Base-by-base conservation (phyloP, 2,888 invertebrate genomes). In the Stegana nigrithorax region DNA sequence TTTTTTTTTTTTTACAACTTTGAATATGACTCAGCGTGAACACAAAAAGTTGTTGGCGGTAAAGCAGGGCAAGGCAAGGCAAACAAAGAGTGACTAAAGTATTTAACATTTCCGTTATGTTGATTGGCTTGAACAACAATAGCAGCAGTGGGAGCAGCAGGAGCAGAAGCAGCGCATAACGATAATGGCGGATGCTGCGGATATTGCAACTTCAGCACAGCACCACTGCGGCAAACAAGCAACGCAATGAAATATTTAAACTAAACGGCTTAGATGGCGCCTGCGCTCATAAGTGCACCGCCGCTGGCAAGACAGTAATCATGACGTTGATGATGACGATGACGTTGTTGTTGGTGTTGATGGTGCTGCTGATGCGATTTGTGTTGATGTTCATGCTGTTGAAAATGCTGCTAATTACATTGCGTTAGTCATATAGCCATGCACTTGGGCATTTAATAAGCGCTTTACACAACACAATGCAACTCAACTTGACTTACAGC, bases 41-140 rank as follows among this genome's bases (percentile, higher is more conserved):
- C 32, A 32, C 32, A 4, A 10, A 17, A 36, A 5, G n/a, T n/a
- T n/a, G n/a, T 10, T n/a, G n/a, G n/a, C n/a, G n/a, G n/a, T n/a
- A n/a, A n/a, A n/a, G n/a, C n/a, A 29, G 29, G 6, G 10, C 10
- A 29, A 29, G 6, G 10, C 29, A 39, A 17, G n/a, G 17, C 10
- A 17, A 39, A 17, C 17, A 5, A 39, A 14, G 10, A 14, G 14
- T 36, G 45, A 4, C 19, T 29, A 32, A 59, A 50, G 17, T 47
- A 50, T 59, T 59, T 59, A 47, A 58, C 6, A 58, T 32, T 58
- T 58, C 45, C 58, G 27, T 44, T 58, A 21, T 45, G 27, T 2
- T 45, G 45, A 27, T 55, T 25, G 50, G 25, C 23, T 50, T 50
- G 25, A n/a, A 23, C 50, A 25, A 50, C 23, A n/a, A 42, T 42